Evolutionary conservation across 1,140 invertebrate species (phyloP), one percentile per base, ranked within the genome.

Genomic region (Venturia canescens): DNA sequence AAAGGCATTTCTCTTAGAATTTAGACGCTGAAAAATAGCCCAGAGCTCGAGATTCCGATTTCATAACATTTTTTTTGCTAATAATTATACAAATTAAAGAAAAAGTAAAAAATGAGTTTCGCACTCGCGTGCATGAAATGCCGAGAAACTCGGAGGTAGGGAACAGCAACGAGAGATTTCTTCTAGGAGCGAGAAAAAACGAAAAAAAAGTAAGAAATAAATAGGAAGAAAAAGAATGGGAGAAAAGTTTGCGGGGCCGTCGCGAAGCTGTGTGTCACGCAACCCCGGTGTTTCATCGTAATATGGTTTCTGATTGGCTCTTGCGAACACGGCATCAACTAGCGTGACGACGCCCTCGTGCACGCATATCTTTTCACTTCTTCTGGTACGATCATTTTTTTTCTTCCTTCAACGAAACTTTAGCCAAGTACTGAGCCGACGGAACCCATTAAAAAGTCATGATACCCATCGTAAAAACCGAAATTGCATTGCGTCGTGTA

Each of bases 401-500:
- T 7, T 76, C n/a, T 76, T 31, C 60, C 74, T 76, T 60, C 21
- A 26, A 50, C 16, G 74, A 69, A 29, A 69, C 13, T 63, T 63
- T n/a, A 21, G 18, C n/a, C 50, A 53, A 53, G n/a, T 53, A 53
- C 50, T 21, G n/a, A 53, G 18, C n/a, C 50, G 50, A 53, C n/a
- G 50, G n/a, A 53, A 21, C 2, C 50, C 50, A 53, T 53, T 53
- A 53, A 53, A 53, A 53, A 53, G n/a, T 53, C 50, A 53, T 21
- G 50, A 53, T 53, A 53, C n/a, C 16, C 18, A 21, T 53, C 50
- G 50, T 23, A 72, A 48, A 63, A 21, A 31, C 16, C 48, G 7
- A 57, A 50, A 82, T 82, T 84, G 85, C 86, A 88, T 89, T 87
- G 82, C 83, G 78, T 83, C 83, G 83, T 83, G 83, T 84, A 86